Evolutionary conservation across 2,113 vertebrate species (phyloP), one percentile per base, ranked within the genome.

Genomic region (Herpailurus yagouaroundi): DNA sequence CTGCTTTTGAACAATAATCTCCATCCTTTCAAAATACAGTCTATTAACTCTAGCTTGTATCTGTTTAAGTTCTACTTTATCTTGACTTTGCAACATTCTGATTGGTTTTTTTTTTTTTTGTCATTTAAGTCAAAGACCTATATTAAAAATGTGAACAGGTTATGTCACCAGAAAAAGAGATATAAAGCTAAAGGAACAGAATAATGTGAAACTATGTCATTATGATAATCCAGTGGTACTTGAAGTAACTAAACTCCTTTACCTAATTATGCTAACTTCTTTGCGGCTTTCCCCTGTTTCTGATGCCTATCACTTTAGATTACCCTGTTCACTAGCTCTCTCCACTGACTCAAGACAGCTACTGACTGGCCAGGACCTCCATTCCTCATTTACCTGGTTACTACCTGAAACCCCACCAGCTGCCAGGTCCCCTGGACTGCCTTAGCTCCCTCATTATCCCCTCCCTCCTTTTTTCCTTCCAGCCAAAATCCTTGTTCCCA

Each of bases 41-140:
- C 64, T 76, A 50, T 31, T 87, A 89, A 94, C 45, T 93, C 85
- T 63, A 66, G 52, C 79, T 71, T 60, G 60, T 93, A 57, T 90
- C 71, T 66, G 45, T 45, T 84, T 33, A 89, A 55, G 33, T 84
- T 55, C 64, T 38, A 23, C 68, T 66, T 80, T 38, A 66, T 85
- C 63, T 89, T 77, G 41, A 97, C 63, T 69, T 55, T 52, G 63
- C 63, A 71, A 36, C 33, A n/a, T 48, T 71, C 69, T 45, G 36
- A n/a, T 18, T 15, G 3, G 12, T n/a, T 86, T 77, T 41, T 48
- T 69, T 13, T 4, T 86, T 77, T 48, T 48, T 69, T 5, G 7
- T 45, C 82, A 57, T 25, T 81, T 83, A 88, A 55, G 29, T 63
- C 33, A 73, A 81, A 87, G 36, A 64, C 86, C 82, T 73, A 12